Evolutionary conservation across 1,140 invertebrate genomes (phyloP).

Genomic region (Scaptomyza graminum): DNA sequence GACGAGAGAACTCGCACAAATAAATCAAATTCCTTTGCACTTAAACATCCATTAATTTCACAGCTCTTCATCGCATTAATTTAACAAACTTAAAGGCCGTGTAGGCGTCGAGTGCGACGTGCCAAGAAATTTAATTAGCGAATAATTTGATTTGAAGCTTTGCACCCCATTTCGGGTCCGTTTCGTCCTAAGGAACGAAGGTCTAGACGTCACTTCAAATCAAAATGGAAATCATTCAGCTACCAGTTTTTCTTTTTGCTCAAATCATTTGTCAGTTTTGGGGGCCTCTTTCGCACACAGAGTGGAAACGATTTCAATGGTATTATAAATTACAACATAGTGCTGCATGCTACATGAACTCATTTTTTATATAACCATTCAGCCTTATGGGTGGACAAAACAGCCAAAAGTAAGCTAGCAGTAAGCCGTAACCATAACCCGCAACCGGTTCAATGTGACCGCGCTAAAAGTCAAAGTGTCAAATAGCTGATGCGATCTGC

Average conservation of each 20-base stretch:
- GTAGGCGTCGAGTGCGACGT: slow-evolving; percentile 39
- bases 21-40: slow-evolving; percentile 54
- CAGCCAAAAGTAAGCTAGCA: slow-evolving; percentile 20
- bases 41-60: slow-evolving; percentile 70
- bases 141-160: slow-evolving; percentile 51
- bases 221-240: slow-evolving; percentile 48
- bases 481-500: slow-evolving; percentile 56
- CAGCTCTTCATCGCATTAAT: slow-evolving; percentile 48
- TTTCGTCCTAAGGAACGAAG: slow-evolving; percentile 7
- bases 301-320: slow-evolving; percentile 61
- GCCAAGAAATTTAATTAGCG: slow-evolving; percentile 74
- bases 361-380: slow-evolving; percentile 77
- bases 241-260: slow-evolving; percentile 6
- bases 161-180: slow-evolving; percentile 41
- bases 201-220: slow-evolving; percentile 34
- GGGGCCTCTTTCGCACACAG: neutral
- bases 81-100: slow-evolving; percentile 48
- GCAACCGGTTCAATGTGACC: slow-evolving; percentile 42
- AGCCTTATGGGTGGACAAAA: slow-evolving; percentile 59
- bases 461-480: slow-evolving; percentile 63
- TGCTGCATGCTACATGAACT: slow-evolving; percentile 50
- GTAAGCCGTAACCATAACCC: slow-evolving; percentile 33
- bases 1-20: neutral
- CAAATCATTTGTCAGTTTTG: slow-evolving; percentile 66
- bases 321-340: slow-evolving; percentile 58